These are phyloP conservation scores for Coptodon bakossiorum DNA, from an alignment of 2,113 vertebrate genomes.

Conservation along the genomic window DNA sequence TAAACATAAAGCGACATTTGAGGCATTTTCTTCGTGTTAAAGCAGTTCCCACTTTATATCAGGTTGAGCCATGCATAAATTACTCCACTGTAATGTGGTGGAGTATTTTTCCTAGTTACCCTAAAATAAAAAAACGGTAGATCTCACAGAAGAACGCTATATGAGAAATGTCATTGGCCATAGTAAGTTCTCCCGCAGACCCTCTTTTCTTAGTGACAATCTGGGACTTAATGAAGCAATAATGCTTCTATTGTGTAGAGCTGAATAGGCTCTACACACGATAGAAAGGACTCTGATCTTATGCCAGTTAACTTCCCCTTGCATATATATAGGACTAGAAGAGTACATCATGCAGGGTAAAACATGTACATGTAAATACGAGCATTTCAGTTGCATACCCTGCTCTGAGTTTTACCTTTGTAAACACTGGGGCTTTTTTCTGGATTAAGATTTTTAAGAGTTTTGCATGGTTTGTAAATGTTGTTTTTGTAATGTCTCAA, in stretches of 20 bases:
- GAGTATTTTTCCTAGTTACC: background rate
- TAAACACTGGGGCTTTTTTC: background rate
- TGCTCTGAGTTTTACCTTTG: background rate
- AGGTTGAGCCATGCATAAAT: background rate
- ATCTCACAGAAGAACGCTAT: background rate
- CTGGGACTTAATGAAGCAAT: background rate
- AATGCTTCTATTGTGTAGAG: background rate
- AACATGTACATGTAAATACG: background rate
- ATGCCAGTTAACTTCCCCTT: background rate
- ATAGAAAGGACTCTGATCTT: background rate
- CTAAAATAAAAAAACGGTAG: background rate
- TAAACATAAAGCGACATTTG: background rate
- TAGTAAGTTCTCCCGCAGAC: background rate
- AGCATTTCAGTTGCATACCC: background rate
- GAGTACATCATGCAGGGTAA: background rate
- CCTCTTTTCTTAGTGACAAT: background rate
- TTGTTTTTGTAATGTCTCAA: background rate
- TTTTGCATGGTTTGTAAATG: background rate
- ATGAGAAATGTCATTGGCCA: background rate
- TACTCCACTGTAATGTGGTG: background rate
- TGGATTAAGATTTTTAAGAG: background rate
- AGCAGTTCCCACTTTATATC: background rate
- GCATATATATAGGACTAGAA: background rate
- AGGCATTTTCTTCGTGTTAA: background rate
- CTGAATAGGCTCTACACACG: background rate